Evolutionary conservation across 2,113 vertebrate species (phyloP).

Genomic region (Dipodomys stephensi): DNA sequence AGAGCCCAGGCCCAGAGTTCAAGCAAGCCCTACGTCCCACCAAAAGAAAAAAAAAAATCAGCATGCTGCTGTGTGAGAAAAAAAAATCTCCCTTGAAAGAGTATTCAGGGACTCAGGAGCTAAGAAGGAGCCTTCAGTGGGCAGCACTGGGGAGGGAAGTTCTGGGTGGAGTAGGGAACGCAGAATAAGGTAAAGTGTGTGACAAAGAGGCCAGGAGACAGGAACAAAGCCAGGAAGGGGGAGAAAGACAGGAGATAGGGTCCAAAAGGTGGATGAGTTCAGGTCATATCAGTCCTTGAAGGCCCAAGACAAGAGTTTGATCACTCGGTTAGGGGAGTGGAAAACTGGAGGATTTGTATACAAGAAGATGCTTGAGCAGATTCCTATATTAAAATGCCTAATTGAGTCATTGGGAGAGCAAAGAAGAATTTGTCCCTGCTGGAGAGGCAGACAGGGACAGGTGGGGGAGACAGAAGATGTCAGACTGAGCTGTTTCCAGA

Average conservation of each 20-base stretch:
- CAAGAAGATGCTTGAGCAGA: background rate
- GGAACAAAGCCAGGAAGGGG: background rate
- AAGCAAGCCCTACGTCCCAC: no score
- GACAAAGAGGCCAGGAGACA: background rate
- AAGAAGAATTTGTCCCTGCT: constrained; percentile 23
- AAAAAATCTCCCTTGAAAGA: background rate
- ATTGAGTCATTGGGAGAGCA: background rate
- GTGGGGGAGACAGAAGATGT: background rate
- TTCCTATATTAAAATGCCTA: constrained; percentile 25
- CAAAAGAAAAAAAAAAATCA: no score
- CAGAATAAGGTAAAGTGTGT: no score
- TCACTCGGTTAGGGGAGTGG: background rate
- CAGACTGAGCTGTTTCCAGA: constrained; percentile 31
- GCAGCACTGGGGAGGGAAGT: background rate
- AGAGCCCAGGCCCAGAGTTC: no score
- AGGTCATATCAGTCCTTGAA: background rate
- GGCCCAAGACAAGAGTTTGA: background rate
- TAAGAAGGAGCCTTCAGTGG: background rate
- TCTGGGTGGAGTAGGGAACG: background rate
- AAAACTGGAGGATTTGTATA: background rate
- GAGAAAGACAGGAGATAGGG: background rate
- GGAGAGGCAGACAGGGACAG: constrained; percentile 11
- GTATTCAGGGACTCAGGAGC: background rate
- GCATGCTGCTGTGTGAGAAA: background rate
- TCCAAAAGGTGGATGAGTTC: no score